A percentile compares a stretch with the other conserved stretches of the same genome.
Conservation (phyloP, 2,113 vertebrate genomes). For the Scalopus aquaticus region DNA sequence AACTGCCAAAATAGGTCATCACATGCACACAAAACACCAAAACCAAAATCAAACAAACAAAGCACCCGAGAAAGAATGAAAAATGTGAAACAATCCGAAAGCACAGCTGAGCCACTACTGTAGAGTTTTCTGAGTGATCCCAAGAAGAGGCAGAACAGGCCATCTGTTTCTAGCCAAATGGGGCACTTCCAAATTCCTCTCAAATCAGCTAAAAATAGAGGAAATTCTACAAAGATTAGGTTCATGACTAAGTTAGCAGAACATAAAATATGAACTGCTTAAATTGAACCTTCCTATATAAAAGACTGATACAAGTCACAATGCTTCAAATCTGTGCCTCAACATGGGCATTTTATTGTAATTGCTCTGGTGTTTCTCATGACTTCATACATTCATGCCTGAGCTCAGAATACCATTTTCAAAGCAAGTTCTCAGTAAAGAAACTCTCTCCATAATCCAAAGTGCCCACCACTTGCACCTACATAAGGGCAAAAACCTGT, state of each 20-base stretch:
- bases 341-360: neutral
- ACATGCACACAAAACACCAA: neutral
- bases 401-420: neutral
- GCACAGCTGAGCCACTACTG: neutral
- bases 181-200: slow-evolving; percentile 39
- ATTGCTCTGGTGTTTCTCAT: neutral
- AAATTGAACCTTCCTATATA: neutral
- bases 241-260: slow-evolving; percentile 18
- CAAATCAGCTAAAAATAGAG: slow-evolving; percentile 57
- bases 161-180: slow-evolving; percentile 56
- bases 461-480: neutral
- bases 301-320: neutral
- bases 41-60: neutral
- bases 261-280: neutral
- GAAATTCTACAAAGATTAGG: slow-evolving; percentile 42
- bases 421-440: neutral
- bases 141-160: neutral
- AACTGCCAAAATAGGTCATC: neutral
- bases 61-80: neutral
- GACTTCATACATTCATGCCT: neutral
- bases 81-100: neutral
- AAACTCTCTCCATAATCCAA: neutral
- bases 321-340: neutral
- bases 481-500: neutral
- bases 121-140: neutral